phyloP scores from a whole-genome alignment of 2,797 vertebrate genomes.

The Etheostoma nigrum region DNA sequence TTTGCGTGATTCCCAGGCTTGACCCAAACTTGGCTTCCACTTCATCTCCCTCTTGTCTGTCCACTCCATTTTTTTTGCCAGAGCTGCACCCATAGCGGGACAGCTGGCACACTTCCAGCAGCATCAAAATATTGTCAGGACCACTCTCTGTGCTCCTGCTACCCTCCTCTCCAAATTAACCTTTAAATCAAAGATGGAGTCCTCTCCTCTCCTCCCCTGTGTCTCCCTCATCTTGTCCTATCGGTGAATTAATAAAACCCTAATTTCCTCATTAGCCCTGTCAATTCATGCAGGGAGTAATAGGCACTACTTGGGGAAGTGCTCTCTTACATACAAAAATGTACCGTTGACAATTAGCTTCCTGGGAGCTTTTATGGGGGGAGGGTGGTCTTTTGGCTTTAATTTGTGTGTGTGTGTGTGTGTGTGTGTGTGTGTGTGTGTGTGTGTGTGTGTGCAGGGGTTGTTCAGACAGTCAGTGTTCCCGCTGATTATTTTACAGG shows the following conservation, averaged over 20 bases:
- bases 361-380: slow-evolving; percentile 45
- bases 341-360: slow-evolving; percentile 75
- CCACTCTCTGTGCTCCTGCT: slow-evolving; percentile 65
- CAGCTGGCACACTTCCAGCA: slow-evolving; percentile 76
- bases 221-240: slow-evolving; percentile 71
- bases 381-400: slow-evolving; percentile 38
- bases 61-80: slow-evolving; percentile 47
- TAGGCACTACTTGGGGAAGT: slow-evolving; percentile 70
- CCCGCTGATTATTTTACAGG: slow-evolving; percentile 29
- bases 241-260: slow-evolving; percentile 82
- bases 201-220: slow-evolving; percentile 60
- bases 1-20: slow-evolving; percentile 66
- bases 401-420: slow-evolving; percentile 32
- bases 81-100: slow-evolving; percentile 51
- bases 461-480: slow-evolving; percentile 15
- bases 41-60: slow-evolving; percentile 60
- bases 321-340: slow-evolving; percentile 71
- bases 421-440: no score
- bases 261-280: slow-evolving; percentile 85
- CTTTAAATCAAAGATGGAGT: slow-evolving; percentile 83
- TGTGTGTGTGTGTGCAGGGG: neutral
- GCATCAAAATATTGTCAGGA: slow-evolving; percentile 77
- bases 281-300: slow-evolving; percentile 80
- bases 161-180: slow-evolving; percentile 80
- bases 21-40: slow-evolving; percentile 72